Evolutionary conservation across 2,888 invertebrate species (phyloP).

Genomic region (Flexamia atlantica): DNA sequence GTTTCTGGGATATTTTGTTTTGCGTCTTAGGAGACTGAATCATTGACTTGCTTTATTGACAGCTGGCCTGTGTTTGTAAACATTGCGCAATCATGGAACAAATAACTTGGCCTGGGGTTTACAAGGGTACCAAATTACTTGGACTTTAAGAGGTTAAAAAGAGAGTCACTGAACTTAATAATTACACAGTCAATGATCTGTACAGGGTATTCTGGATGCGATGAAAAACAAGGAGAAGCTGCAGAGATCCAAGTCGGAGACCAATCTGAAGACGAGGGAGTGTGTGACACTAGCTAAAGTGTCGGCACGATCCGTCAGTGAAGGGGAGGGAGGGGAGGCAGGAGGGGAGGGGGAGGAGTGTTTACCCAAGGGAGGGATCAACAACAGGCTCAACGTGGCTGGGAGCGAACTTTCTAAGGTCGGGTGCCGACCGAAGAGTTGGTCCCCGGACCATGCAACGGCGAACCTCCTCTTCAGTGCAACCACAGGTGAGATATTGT

Average conservation of each 20-base stretch:
- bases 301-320: constrained; percentile 70
- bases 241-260: constrained; percentile 95
- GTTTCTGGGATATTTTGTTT: no score
- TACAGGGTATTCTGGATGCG: constrained; percentile 95
- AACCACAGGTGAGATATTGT: constrained; percentile 73
- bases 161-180: no score
- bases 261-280: constrained; percentile 82
- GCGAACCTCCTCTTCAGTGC: constrained; percentile 78
- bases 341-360: constrained; percentile 78
- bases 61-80: no score
- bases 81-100: no score
- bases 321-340: constrained; percentile 73
- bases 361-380: constrained; percentile 71
- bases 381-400: constrained; percentile 56
- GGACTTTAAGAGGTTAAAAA: no score
- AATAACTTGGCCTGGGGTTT: no score
- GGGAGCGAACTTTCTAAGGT: constrained; percentile 67
- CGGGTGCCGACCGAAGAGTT: constrained; percentile 81
- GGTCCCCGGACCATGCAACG: constrained; percentile 84
- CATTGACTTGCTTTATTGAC: no score
- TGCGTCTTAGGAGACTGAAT: no score
- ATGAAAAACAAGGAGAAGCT: constrained; percentile 97
- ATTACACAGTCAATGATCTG: no score
- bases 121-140: no score
- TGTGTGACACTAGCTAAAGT: constrained; percentile 66